A percentile compares a stretch with the other conserved stretches of the same genome.
Conservation (phyloP, 2,113 vertebrate species). For the Anarhynchus alexandrinus region DNA sequence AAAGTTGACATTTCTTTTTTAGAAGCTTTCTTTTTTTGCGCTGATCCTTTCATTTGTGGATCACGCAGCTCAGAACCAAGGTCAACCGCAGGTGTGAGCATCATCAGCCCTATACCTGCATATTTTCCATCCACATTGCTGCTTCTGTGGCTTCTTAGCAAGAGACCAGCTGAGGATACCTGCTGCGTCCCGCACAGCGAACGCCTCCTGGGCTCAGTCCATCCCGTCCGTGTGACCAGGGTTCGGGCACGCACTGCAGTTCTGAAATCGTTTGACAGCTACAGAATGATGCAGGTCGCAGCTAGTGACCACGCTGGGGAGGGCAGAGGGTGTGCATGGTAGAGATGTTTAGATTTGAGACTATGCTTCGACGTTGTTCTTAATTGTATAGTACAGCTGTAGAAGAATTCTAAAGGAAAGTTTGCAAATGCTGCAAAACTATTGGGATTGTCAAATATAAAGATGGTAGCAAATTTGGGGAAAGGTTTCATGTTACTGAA, state of each 20-base stretch:
- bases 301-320: background rate
- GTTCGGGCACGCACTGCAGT: background rate
- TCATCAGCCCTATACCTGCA: background rate
- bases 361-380: background rate
- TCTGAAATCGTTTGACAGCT: background rate
- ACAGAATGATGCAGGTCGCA: background rate
- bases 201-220: background rate
- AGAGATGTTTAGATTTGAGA: background rate
- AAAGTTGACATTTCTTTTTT: background rate
- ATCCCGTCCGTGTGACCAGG: accelerated
- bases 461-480: background rate
- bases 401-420: background rate
- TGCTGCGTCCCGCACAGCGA: background rate
- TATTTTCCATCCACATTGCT: background rate
- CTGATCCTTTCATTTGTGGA: background rate
- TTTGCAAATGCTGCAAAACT: background rate
- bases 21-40: background rate
- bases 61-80: background rate
- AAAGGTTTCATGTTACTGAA: background rate
- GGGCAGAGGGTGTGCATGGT: background rate
- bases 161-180: background rate
- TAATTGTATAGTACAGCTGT: background rate
- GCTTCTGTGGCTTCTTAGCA: background rate
- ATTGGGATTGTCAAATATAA: background rate
- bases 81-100: background rate